Evolutionary conservation across 2,888 invertebrate genomes (phyloP).

Genomic region (Miltochrista miniata): DNA sequence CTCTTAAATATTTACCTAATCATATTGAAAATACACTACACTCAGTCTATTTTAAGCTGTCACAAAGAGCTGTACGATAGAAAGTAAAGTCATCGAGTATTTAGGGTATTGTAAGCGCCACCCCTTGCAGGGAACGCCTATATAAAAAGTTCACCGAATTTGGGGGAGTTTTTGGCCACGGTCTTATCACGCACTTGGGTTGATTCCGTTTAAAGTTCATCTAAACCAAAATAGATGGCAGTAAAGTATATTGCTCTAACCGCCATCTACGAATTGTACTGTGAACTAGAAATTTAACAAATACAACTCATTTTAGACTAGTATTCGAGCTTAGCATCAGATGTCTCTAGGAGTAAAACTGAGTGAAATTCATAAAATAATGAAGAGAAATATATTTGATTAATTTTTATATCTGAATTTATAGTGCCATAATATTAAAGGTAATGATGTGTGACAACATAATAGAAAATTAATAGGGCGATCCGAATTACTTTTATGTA

Average conservation of each 20-base stretch:
- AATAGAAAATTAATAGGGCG: too few relatives aligned
- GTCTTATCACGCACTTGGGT: not conserved
- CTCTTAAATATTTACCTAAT: too few relatives aligned
- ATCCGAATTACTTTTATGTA: too few relatives aligned
- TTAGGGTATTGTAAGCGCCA: conserved; percentile 52
- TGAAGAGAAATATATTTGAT: too few relatives aligned
- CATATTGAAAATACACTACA: too few relatives aligned
- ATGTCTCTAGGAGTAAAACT: conserved; percentile 20
- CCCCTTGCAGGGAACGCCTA: conserved; percentile 62
- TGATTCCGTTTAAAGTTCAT: conserved; percentile 27
- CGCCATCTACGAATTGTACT: conserved; percentile 45
- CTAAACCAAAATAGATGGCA: conserved; percentile 50
- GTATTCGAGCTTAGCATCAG: conserved; percentile 14
- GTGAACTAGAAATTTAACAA: conserved; percentile 12
- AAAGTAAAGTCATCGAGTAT: conserved; percentile 11
- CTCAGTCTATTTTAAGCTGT: too few relatives aligned
- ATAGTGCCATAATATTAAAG: not conserved
- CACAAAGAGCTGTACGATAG: not conserved
- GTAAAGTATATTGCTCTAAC: conserved; percentile 12
- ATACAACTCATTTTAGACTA: conserved; percentile 6
- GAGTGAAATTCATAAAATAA: too few relatives aligned
- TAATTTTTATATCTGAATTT: too few relatives aligned
- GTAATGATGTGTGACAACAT: too few relatives aligned
- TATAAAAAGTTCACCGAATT: conserved; percentile 35
- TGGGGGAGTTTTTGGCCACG: conserved; percentile 11